Evolutionary conservation across 2,888 invertebrate species (phyloP).

Genomic region (Cantharis rustica): DNA sequence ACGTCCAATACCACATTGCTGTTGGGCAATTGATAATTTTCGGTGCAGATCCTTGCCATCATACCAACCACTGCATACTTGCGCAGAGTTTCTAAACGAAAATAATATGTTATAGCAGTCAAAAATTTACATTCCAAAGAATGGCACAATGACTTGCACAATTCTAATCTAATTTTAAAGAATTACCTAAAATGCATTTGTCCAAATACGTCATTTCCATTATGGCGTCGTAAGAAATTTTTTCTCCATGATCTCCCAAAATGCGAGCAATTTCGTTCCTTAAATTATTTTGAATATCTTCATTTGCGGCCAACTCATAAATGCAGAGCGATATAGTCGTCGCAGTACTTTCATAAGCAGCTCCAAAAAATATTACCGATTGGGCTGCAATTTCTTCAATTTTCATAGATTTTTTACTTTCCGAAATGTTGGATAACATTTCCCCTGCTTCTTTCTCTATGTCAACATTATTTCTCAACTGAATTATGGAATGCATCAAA

Average conservation of each 20-base stretch:
- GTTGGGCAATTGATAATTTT: constrained; percentile 41
- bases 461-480: background rate
- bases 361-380: constrained; percentile 42
- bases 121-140: too few species aligned
- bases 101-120: background rate
- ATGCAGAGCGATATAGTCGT: constrained; percentile 55
- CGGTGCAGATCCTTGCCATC: constrained; percentile 36
- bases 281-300: constrained; percentile 53
- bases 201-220: constrained; percentile 58
- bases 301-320: constrained; percentile 58
- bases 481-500: constrained; percentile 7
- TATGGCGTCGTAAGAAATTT: constrained; percentile 57
- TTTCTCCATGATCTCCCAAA: constrained; percentile 48
- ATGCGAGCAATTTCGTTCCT: constrained; percentile 53
- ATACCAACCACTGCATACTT: constrained; percentile 44
- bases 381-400: constrained; percentile 37
- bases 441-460: background rate
- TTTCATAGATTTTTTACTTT: constrained; percentile 5
- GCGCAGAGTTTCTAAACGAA: constrained; percentile 42
- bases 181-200: constrained; percentile 51
- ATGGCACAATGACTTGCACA: too few species aligned
- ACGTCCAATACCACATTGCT: constrained; percentile 38
- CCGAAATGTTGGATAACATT: background rate
- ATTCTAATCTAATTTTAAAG: background rate
- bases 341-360: constrained; percentile 52